Evolutionary conservation across 1,140 invertebrate genomes (phyloP).

Genomic region (Chlorops oryzae): DNA sequence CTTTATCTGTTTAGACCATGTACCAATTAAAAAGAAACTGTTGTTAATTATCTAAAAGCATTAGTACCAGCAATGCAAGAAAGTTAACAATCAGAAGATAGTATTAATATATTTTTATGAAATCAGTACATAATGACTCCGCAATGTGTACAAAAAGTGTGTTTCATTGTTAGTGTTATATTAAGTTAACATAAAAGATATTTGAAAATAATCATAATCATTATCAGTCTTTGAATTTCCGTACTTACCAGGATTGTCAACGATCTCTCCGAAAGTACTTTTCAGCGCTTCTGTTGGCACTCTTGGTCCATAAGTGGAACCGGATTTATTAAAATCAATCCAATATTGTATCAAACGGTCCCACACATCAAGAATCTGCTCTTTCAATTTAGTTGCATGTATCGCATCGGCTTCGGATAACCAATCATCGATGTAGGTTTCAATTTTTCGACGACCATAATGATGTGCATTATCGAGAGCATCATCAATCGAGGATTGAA

Average conservation of each 20-base stretch:
- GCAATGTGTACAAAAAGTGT: constrained; percentile 14
- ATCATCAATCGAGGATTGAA: constrained; percentile 69
- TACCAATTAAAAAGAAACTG: too few species aligned
- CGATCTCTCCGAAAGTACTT: constrained; percentile 54
- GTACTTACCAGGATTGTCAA: constrained; percentile 44
- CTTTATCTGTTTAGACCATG: too few species aligned
- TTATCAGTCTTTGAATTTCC: background rate
- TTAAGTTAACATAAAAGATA: background rate
- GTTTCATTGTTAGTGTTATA: background rate
- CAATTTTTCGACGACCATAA: constrained; percentile 60
- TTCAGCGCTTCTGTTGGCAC: constrained; percentile 61
- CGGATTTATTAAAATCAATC: constrained; percentile 62
- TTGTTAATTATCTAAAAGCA: too few species aligned
- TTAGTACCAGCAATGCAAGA: too few species aligned
- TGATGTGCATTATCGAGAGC: constrained; percentile 87
- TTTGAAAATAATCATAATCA: background rate
- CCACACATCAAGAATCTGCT: constrained; percentile 87
- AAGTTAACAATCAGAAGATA: too few species aligned
- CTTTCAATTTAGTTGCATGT: constrained; percentile 80
- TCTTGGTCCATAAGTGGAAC: constrained; percentile 57
- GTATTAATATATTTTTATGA: too few species aligned
- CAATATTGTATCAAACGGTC: constrained; percentile 89
- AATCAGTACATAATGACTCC: background rate
- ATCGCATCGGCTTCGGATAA: constrained; percentile 73
- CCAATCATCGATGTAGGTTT: constrained; percentile 52